Evolutionary conservation across 2,113 vertebrate species (phyloP).

Genomic region (Chloebia gouldiae): DNA sequence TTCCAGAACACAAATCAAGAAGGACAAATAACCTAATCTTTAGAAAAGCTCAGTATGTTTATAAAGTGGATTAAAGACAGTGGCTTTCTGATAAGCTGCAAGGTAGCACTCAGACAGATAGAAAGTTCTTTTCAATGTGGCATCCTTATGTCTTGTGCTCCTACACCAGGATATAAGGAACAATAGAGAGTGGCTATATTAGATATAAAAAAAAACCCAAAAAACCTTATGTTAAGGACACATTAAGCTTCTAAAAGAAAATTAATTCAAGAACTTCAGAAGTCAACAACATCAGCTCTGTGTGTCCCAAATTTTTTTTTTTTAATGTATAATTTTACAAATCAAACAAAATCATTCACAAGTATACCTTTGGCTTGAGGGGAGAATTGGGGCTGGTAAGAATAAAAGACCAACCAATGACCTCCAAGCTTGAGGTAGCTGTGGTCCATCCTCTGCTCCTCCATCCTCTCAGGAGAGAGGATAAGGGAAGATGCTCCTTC

Average conservation of each 20-base stretch:
- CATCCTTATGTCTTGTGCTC: background rate
- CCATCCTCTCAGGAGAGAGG: background rate
- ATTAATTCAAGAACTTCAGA: background rate
- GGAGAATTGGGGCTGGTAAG: background rate
- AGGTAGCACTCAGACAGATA: background rate
- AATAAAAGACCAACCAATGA: background rate
- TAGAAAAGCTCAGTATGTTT: background rate
- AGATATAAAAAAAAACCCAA: background rate
- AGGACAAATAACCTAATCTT: background rate
- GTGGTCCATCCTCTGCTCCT: background rate
- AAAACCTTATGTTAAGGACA: background rate
- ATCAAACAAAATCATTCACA: background rate
- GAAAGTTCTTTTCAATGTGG: background rate
- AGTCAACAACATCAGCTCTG: background rate
- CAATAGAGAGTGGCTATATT: background rate
- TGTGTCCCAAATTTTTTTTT: background rate
- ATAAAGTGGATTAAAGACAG: background rate
- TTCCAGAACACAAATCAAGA: background rate
- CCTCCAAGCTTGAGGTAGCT: background rate
- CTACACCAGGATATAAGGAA: background rate
- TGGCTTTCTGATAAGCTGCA: background rate
- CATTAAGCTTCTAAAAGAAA: background rate
- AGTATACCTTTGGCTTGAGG: background rate
- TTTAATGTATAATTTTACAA: background rate
- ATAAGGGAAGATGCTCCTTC: background rate